phyloP scores from a whole-genome alignment of 2,888 invertebrate genomes.

The Himalopsyche japonica region DNA sequence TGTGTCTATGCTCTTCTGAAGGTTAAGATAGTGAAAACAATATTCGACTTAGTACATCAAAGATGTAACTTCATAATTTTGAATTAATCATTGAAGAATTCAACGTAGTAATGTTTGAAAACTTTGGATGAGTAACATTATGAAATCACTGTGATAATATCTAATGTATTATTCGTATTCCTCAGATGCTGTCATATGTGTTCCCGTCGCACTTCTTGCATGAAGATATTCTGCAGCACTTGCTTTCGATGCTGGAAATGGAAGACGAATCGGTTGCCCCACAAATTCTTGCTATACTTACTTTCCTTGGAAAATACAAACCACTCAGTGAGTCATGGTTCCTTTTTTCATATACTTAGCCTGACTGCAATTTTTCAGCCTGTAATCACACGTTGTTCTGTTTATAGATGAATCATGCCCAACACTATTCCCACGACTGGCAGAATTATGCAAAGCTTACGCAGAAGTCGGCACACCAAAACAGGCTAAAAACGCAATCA shows the following conservation, averaged over 20 bases:
- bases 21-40: too few relatives aligned
- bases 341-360: too few relatives aligned
- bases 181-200: conserved; percentile 82
- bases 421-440: conserved; percentile 74
- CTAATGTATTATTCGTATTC: conserved; percentile 30
- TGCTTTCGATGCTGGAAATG: conserved; percentile 76
- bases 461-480: conserved; percentile 89
- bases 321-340: conserved; percentile 67
- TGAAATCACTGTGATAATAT: background rate
- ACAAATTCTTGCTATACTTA: conserved; percentile 79
- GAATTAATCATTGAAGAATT: too few relatives aligned
- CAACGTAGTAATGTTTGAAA: too few relatives aligned
- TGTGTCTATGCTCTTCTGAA: too few relatives aligned
- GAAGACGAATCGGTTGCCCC: conserved; percentile 83
- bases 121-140: background rate
- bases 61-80: too few relatives aligned
- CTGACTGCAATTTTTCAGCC: too few relatives aligned
- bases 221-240: conserved; percentile 76
- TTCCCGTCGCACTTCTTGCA: conserved; percentile 93
- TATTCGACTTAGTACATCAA: too few relatives aligned
- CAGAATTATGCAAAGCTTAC: conserved; percentile 85
- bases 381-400: too few relatives aligned
- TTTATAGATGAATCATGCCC: conserved; percentile 71
- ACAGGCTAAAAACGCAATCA: conserved; percentile 94
- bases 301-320: conserved; percentile 84